Evolutionary conservation across 2,113 vertebrate genomes (phyloP).

Genomic region (Plectropomus leopardus): DNA sequence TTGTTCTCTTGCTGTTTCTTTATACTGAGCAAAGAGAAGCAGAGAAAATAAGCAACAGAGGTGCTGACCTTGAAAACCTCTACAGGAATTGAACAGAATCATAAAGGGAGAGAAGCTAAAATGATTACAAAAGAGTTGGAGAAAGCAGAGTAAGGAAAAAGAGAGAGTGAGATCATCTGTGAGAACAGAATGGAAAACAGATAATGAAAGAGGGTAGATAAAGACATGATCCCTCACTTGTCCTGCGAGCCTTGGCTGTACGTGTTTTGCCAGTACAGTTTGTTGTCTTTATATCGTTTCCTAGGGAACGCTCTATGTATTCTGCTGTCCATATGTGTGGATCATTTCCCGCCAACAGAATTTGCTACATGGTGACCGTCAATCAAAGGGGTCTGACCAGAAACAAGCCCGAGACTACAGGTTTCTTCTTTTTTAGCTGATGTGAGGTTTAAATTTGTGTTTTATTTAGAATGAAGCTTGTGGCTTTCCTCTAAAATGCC

Average conservation of each 20-base stretch:
- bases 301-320: conserved; percentile 93
- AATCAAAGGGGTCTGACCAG: conserved; percentile 77
- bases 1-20: conserved; percentile 67
- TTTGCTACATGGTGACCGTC: conserved; percentile 87
- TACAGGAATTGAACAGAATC: conserved; percentile 43
- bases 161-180: conserved; percentile 52
- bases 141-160: conserved; percentile 32
- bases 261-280: conserved; percentile 90
- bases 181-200: conserved; percentile 48
- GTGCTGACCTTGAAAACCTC: conserved; percentile 44
- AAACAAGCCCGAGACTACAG: conserved; percentile 85
- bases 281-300: conserved; percentile 91
- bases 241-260: conserved; percentile 88
- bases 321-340: conserved; percentile 95
- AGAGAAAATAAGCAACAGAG: conserved; percentile 13
- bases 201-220: conserved; percentile 50
- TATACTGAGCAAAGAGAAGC: conserved; percentile 52
- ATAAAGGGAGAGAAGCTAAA: conserved; percentile 51
- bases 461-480: neutral
- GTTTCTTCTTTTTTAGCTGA: conserved; percentile 60
- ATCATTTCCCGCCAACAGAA: conserved; percentile 91
- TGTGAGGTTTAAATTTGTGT: neutral
- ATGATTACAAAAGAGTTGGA: conserved; percentile 39
- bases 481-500: neutral
- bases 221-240: conserved; percentile 34